A percentile compares a stretch with the other conserved stretches of the same genome.
Conservation (phyloP, 2,888 invertebrate species). For the Agrotis exclamationis region DNA sequence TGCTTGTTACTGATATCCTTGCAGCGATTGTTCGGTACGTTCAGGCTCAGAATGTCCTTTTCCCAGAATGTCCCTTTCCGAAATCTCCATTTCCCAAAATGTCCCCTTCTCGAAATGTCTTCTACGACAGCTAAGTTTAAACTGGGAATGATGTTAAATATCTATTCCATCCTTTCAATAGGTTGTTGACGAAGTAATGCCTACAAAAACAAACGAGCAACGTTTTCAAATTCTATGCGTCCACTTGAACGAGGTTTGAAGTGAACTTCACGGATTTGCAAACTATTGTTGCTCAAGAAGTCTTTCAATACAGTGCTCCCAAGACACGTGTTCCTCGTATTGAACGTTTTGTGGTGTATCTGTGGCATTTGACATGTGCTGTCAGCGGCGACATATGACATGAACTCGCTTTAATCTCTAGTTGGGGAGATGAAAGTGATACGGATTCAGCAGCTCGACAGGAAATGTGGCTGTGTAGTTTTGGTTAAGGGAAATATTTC, state of each 20-base stretch:
- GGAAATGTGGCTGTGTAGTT: background rate
- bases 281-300: constrained; percentile 5
- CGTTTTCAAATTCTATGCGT: background rate
- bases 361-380: constrained; percentile 24
- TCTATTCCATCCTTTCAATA: too few relatives aligned
- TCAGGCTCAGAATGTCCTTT: too few relatives aligned
- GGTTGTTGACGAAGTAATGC: too few relatives aligned
- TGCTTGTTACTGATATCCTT: too few relatives aligned
- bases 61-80: too few relatives aligned
- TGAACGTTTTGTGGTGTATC: constrained; percentile 8
- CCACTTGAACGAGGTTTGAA: background rate
- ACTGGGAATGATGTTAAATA: too few relatives aligned
- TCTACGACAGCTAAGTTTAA: too few relatives aligned
- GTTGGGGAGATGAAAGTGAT: constrained; percentile 10
- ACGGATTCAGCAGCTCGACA: background rate
- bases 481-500: background rate
- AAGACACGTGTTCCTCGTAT: background rate
- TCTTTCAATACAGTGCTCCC: background rate
- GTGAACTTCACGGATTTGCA: background rate
- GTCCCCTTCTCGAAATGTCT: too few relatives aligned
- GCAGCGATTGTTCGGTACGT: too few relatives aligned
- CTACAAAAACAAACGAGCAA: background rate
- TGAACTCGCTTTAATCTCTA: constrained; percentile 26
- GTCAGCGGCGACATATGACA: constrained; percentile 27
- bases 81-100: too few relatives aligned